Conservation (phyloP, 1,140 invertebrate species). For the Drosophila carrolli region DNA sequence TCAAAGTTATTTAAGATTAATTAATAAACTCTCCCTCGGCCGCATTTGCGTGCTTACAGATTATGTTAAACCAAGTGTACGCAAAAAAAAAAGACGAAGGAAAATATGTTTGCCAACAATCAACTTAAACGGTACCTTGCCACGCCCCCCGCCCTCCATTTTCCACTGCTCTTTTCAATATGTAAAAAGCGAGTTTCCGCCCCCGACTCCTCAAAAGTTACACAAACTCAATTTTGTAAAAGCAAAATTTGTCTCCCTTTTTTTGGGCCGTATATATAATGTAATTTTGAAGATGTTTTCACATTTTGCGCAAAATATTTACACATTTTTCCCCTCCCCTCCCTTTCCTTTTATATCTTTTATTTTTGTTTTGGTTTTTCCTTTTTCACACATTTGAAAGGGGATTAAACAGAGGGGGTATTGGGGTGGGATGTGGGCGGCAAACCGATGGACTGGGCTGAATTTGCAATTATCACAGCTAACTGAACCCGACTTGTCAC, state of each 20-base stretch:
- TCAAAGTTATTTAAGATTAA: constrained; percentile 48
- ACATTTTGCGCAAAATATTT: constrained; percentile 40
- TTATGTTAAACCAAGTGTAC: constrained; percentile 57
- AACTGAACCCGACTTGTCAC: constrained; percentile 19
- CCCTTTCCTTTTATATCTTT: not conserved
- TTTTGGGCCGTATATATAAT: constrained; percentile 25
- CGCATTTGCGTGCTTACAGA: constrained; percentile 5
- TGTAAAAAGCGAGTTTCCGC: constrained; percentile 6
- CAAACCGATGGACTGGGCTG: not conserved
- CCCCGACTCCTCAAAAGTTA: constrained; percentile 44
- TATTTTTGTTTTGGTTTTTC: not conserved
- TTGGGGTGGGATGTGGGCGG: not conserved
- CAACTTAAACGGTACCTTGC: constrained; percentile 38
- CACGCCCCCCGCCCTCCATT: not conserved
- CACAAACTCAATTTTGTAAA: constrained; percentile 69
- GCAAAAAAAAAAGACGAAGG: constrained; percentile 5
- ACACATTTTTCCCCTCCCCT: constrained; percentile 13
- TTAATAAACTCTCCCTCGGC: constrained; percentile 27
- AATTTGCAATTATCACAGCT: constrained; percentile 30
- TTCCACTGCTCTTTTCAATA: constrained; percentile 16
- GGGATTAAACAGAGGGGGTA: not conserved
- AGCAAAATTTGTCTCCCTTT: constrained; percentile 20
- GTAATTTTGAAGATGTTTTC: constrained; percentile 36
- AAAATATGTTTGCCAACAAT: constrained; percentile 30
- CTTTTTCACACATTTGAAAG: constrained; percentile 6